Evolutionary conservation across 2,888 invertebrate genomes (phyloP).

Genomic region (Acholoe squamosa): DNA sequence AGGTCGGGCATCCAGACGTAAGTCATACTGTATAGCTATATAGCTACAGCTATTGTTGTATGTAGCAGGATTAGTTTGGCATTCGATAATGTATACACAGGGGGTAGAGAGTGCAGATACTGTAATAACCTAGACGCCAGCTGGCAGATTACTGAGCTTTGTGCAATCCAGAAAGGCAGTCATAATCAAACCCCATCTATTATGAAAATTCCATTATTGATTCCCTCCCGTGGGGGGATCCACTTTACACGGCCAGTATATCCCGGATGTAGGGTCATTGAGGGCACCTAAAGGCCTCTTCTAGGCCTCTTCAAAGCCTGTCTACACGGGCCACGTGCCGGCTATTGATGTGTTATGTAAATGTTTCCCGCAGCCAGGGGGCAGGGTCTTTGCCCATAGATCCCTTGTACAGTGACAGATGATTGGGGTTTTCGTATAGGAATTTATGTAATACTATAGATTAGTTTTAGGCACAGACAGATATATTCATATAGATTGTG

Average conservation of each 20-base stretch:
- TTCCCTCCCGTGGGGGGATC: neutral
- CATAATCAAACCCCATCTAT: conserved; percentile 21
- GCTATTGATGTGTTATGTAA: neutral
- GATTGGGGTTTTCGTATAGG: too few relatives aligned
- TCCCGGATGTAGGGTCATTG: neutral
- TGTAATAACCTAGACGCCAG: neutral
- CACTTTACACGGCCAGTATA: neutral
- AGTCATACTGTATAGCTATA: too few relatives aligned
- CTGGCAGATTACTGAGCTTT: neutral
- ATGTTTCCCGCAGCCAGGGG: neutral
- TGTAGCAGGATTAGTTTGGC: too few relatives aligned
- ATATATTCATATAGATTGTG: too few relatives aligned
- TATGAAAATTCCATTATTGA: neutral
- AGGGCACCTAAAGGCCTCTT: neutral
- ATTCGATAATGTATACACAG: too few relatives aligned
- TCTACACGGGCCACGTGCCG: neutral
- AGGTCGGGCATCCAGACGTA: too few relatives aligned
- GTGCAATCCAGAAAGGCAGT: neutral
- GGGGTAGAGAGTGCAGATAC: too few relatives aligned
- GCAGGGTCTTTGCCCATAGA: too few relatives aligned
- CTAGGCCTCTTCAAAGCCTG: neutral
- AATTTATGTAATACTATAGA: too few relatives aligned
- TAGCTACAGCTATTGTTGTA: too few relatives aligned
- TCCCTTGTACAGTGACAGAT: too few relatives aligned
- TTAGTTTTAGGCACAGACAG: too few relatives aligned